These are phyloP conservation scores for Anableps anableps DNA, from an alignment of 2,797 vertebrate species.

Conservation along the genomic window DNA sequence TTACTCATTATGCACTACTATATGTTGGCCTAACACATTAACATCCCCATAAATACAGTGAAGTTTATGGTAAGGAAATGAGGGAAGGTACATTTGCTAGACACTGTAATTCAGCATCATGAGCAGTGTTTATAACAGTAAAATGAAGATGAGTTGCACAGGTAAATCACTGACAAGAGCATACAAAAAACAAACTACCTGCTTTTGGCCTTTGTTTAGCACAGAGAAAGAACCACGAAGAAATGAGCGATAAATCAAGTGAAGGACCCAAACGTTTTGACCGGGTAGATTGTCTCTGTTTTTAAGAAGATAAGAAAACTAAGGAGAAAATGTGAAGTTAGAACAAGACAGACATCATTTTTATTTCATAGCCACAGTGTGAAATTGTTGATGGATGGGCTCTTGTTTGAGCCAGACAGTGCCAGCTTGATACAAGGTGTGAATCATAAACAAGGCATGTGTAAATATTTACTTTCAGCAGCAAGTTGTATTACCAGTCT, in stretches of 20 bases:
- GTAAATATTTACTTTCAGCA: background rate
- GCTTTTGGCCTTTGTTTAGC: conserved; percentile 75
- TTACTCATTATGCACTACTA: background rate
- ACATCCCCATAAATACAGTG: background rate
- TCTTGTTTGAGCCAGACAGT: conserved; percentile 43
- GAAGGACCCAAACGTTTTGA: conserved; percentile 77
- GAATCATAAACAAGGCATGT: background rate
- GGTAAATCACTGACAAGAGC: conserved; percentile 67
- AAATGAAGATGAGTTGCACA: conserved; percentile 48
- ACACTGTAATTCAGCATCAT: background rate
- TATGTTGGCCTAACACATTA: background rate
- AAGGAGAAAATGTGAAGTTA: conserved; percentile 76
- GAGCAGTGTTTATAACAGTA: conserved; percentile 16
- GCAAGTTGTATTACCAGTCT: background rate
- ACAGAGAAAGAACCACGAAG: conserved; percentile 80
- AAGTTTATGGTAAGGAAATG: background rate
- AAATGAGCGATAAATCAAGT: conserved; percentile 81
- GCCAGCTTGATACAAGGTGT: background rate
- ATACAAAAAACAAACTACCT: conserved; percentile 79
- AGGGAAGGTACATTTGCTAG: background rate
- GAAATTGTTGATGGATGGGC: conserved; percentile 70
- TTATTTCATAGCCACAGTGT: conserved; percentile 50
- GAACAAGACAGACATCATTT: conserved; percentile 67
- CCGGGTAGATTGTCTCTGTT: conserved; percentile 83
- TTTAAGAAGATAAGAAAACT: conserved; percentile 79